Percentiles rank a stretch among this genome's conserved stretches.
These are phyloP conservation scores for Caenorhabditis drosophilae DNA, from an alignment of 2,888 invertebrate species.

Conservation along the genomic window DNA sequence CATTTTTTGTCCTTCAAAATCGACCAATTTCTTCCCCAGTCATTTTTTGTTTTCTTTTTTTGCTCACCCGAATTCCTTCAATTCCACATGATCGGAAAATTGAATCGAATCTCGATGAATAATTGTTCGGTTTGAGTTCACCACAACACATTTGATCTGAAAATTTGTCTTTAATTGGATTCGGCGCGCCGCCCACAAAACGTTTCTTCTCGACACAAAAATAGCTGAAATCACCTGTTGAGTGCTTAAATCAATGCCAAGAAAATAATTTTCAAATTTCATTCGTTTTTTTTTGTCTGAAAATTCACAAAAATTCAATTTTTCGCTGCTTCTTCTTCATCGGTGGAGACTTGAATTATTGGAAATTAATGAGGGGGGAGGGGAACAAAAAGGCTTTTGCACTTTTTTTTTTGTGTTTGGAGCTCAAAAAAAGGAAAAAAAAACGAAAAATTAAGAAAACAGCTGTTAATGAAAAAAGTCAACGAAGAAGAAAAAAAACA, in stretches of 20 bases:
- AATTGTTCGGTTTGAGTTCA: slow-evolving; percentile 70
- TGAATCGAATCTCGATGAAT: slow-evolving; percentile 83
- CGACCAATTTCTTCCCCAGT: not conserved
- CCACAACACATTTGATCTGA: slow-evolving; percentile 30
- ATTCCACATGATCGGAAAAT: slow-evolving; percentile 74
- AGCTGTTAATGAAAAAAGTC: not conserved
- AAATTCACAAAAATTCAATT: slow-evolving; percentile 3
- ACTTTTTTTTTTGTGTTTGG: too few relatives aligned
- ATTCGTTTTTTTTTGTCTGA: slow-evolving; percentile 2
- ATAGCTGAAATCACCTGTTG: slow-evolving; percentile 55
- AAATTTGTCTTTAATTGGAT: not conserved
- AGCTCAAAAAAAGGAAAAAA: not conserved
- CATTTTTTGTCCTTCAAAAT: slow-evolving; percentile 34
- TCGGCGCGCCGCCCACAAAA: too few relatives aligned
- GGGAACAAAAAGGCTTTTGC: too few relatives aligned
- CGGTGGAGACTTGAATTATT: too few relatives aligned
- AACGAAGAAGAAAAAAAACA: too few relatives aligned
- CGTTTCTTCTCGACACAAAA: too few relatives aligned
- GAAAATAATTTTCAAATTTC: slow-evolving; percentile 14
- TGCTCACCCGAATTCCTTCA: slow-evolving; percentile 76
- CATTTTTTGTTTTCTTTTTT: not conserved
- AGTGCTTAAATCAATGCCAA: slow-evolving; percentile 54
- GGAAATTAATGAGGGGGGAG: too few relatives aligned
- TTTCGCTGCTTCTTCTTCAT: too few relatives aligned
- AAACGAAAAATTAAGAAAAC: not conserved